Conservation (phyloP, 2,113 vertebrate genomes). For the Tyrannus savana region DNA sequence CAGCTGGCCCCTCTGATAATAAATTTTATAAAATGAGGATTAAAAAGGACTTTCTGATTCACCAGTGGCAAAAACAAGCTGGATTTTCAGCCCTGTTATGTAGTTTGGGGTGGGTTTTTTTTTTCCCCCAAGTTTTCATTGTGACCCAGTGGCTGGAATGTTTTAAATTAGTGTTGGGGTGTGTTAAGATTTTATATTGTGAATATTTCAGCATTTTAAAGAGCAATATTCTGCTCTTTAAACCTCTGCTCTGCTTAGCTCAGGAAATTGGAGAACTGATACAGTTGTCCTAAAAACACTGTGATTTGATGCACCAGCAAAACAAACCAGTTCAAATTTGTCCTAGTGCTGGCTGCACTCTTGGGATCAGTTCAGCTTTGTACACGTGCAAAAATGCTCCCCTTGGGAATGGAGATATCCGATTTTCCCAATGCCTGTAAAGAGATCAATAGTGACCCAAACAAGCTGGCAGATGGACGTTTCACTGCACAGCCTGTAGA, state of each 20-base stretch:
- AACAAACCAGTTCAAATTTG: background rate
- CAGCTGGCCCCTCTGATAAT: constrained; percentile 11
- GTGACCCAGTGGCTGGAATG: background rate
- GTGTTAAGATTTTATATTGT: background rate
- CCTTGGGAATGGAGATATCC: background rate
- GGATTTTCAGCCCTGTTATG: rapidly evolving
- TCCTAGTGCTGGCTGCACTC: background rate
- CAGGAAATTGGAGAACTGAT: background rate
- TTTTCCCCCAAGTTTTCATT: background rate
- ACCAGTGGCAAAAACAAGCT: background rate
- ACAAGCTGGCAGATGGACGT: background rate
- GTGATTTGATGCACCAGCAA: background rate
- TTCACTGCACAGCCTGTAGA: background rate
- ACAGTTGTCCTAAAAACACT: background rate
- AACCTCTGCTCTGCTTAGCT: background rate
- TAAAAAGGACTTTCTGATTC: background rate
- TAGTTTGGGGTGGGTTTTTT: background rate
- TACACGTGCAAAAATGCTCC: background rate
- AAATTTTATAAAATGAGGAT: background rate
- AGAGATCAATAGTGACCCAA: background rate
- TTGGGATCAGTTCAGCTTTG: constrained; percentile 24
- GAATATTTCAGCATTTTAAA: background rate
- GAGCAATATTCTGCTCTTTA: background rate
- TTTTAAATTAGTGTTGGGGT: background rate
- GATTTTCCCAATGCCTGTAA: background rate